Base-by-base conservation (phyloP, 2,888 invertebrate genomes). In the Drosophila fungiperda region DNA sequence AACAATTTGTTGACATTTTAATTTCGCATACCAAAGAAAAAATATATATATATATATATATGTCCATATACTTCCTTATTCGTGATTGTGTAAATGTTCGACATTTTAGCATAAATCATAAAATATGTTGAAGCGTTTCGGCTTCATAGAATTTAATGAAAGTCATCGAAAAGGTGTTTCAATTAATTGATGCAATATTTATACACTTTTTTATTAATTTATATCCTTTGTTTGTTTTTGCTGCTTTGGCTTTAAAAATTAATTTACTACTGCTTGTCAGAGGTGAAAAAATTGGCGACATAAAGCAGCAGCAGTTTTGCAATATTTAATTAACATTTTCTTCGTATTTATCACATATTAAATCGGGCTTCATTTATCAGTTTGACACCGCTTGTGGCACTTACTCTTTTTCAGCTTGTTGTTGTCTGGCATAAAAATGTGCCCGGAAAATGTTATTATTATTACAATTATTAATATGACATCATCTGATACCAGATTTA, bases 281-380 rank as follows among this genome's bases (percentile, higher is more conserved):
- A 45, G 45, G 45, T 36, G n/a, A 15, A 23, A 68, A 68, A 45
- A 48, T 45, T 35, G 23, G 7, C 20, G 20, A 45, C 49, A 65
- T 17, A 32, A 49, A 26, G 23, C 23, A 12, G 49, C 62, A 48
- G 55, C 48, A 65, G 20, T 52, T 79, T 59, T 23, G 4, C 49
- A 32, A 60, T 76, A 61, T 61, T 57, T 60, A 55, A 69, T 52
- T 59, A 76, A 80, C 45, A 68, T 57, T 77, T 64, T 36, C 61
- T 77, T 68, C 40, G 50, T n/a, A 61, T 76, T 74, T 74, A 76
- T 58, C 58, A 57, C 60, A 68, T 63, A 57, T 76, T 82, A 72
- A 83, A 69, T 62, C 68, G 53, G 57, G 65, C 72, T 88, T 71
- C 69, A 87, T 85, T 72, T 76, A 74, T 82, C 88, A 85, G 73